phyloP scores from a whole-genome alignment of 2,888 invertebrate species.

The Luffia ferchaultella region DNA sequence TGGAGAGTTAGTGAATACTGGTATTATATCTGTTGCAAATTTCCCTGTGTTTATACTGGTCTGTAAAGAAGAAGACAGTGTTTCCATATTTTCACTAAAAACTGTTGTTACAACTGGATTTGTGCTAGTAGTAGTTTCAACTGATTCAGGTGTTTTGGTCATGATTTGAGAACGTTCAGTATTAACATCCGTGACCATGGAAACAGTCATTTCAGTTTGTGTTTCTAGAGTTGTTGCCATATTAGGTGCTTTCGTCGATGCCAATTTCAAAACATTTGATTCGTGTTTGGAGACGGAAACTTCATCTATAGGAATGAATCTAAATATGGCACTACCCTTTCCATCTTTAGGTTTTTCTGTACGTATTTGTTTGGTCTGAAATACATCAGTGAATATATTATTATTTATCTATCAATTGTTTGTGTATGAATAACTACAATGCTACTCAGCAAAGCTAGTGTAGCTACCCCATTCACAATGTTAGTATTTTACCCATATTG shows the following conservation, averaged over 20 bases:
- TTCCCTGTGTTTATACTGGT: conserved; percentile 19
- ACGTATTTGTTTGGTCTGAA: conserved; percentile 63
- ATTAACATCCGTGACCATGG: conserved; percentile 37
- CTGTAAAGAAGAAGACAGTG: conserved; percentile 6
- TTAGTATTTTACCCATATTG: no score
- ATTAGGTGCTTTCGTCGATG: conserved; percentile 36
- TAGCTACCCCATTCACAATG: no score
- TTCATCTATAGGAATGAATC: conserved; percentile 58
- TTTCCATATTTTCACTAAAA: conserved; percentile 10
- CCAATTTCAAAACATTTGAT: conserved; percentile 49
- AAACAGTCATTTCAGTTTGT: conserved; percentile 27
- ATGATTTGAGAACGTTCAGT: conserved; percentile 31
- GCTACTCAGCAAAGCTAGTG: no score
- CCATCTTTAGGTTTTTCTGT: conserved; percentile 54
- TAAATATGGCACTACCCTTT: conserved; percentile 45
- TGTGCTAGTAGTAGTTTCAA: conserved; percentile 12
- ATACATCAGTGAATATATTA: no score
- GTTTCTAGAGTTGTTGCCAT: conserved; percentile 24
- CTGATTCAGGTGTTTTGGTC: conserved; percentile 11
- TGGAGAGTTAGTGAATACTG: conserved; percentile 17
- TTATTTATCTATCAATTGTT: no score
- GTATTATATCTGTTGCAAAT: conserved; percentile 19
- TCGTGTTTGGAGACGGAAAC: conserved; percentile 40
- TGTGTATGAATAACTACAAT: no score
- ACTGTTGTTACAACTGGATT: conserved; percentile 14